These are phyloP conservation scores for Galerucella nymphaeae DNA, from an alignment of 2,888 invertebrate genomes.

Conservation along the genomic window DNA sequence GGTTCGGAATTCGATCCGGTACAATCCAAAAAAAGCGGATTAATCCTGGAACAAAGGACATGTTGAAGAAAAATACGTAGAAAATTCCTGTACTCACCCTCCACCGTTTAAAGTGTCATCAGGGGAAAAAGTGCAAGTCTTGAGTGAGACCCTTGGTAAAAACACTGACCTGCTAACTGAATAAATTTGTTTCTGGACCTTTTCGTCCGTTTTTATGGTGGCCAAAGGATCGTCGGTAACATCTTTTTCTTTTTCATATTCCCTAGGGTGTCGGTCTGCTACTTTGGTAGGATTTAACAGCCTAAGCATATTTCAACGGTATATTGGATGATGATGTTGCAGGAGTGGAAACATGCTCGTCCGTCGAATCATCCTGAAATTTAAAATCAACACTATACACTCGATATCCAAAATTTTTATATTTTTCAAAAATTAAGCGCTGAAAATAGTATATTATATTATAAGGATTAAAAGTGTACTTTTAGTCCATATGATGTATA, in stretches of 20 bases:
- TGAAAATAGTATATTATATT: too few relatives aligned
- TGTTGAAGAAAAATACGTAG: neutral
- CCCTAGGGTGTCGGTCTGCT: constrained; percentile 43
- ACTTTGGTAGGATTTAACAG: constrained; percentile 58
- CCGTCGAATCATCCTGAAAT: constrained; percentile 15
- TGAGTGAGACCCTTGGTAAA: constrained; percentile 64
- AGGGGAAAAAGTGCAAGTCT: constrained; percentile 46
- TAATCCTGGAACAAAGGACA: constrained; percentile 56
- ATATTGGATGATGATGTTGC: constrained; percentile 1
- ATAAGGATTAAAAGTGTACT: too few relatives aligned
- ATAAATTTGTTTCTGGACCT: constrained; percentile 65
- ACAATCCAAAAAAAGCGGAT: constrained; percentile 61
- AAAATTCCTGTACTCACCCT: constrained; percentile 52
- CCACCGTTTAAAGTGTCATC: constrained; percentile 45
- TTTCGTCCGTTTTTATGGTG: constrained; percentile 57
- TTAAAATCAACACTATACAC: neutral
- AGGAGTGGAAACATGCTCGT: constrained; percentile 16
- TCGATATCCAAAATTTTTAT: too few relatives aligned
- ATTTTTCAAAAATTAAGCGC: too few relatives aligned
- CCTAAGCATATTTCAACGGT: constrained; percentile 56
- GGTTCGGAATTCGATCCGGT: constrained; percentile 15
- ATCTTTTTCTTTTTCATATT: constrained; percentile 41
- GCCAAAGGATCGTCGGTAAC: constrained; percentile 68
- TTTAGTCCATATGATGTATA: too few relatives aligned
- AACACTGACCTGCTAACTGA: constrained; percentile 69